These are phyloP conservation scores for Lepidochrysops patricia DNA, from an alignment of 2,888 invertebrate species.

Conservation along the genomic window DNA sequence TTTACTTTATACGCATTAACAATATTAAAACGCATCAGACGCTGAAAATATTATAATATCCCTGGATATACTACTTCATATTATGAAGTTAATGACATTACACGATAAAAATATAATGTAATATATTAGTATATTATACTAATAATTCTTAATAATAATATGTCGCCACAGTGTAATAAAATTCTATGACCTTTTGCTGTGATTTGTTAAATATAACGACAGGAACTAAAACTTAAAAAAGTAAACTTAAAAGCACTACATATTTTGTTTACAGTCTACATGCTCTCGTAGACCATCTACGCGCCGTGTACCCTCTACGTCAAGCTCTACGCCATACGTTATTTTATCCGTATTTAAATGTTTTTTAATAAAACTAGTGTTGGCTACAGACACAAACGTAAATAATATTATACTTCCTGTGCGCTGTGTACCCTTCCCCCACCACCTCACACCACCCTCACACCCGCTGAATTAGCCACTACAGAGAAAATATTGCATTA, in stretches of 20 bases:
- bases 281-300: neutral
- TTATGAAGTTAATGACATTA: too few relatives aligned
- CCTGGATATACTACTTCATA: too few relatives aligned
- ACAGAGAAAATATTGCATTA: conserved; percentile 1
- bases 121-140: too few relatives aligned
- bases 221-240: too few relatives aligned
- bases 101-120: too few relatives aligned
- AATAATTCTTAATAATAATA: too few relatives aligned
- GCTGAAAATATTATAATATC: too few relatives aligned
- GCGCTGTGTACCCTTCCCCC: neutral
- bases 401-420: neutral
- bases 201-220: too few relatives aligned
- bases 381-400: neutral
- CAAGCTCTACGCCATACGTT: neutral
- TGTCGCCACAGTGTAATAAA: too few relatives aligned
- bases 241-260: too few relatives aligned
- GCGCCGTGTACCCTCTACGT: neutral
- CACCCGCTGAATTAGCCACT: neutral
- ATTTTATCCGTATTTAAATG: neutral
- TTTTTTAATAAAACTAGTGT: neutral
- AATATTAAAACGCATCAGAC: too few relatives aligned
- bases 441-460: neutral
- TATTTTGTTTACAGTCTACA: neutral
- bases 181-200: too few relatives aligned
- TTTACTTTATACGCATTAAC: neutral